Base-by-base conservation (phyloP, 92 coral and sea anemone species). In the Scolanthus callimorphus region DNA sequence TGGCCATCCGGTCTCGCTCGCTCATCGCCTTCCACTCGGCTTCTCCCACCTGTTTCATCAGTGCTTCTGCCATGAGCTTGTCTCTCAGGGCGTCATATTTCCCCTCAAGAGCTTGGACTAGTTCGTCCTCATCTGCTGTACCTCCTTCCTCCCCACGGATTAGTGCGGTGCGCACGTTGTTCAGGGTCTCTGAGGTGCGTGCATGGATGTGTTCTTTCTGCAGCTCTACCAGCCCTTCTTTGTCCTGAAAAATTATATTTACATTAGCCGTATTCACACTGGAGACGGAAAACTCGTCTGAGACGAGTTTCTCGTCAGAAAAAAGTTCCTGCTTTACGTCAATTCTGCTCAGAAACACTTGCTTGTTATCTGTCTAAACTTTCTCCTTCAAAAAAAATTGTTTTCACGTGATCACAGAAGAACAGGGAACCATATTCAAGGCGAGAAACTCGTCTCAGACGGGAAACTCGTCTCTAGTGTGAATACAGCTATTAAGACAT, bases 81-180 rank as follows among this genome's bases (percentile, higher is more conserved):
- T 92, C 96, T 37, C 89, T 77, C 66, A 92, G 84, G 4, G 90
- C 95, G 56, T 92, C 98, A 62, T 88, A 92, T 59, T 92, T 92
- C 67, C 84, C 82, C 52, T 88, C 89, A 76, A 92, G 53, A 4
- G 98, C 98, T 43, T 92, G 90, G 8, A 90, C 67, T 31, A 92
- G 86, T 65, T 84, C 92, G 15, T 83, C 90, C 50, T 88, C 98
- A 23, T 76, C 72, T 11, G 95, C 98, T 47, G 61, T 67, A 37
- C 82, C 84, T 55, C 69, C 76, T 27, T 66, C 72, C 45, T 92
- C 98, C n/a, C 75, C 84, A 28, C 80, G 73, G 69, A 82, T 90
- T 19, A 92, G 71, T 12, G 83, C 88, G 26, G 88, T 47, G 54
- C 63, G 73, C 31, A 85, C 83, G 69, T 88, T 92, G 50, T 53